Evolutionary conservation across 2,113 vertebrate species (phyloP).

Genomic region (Hystrix cristata): DNA sequence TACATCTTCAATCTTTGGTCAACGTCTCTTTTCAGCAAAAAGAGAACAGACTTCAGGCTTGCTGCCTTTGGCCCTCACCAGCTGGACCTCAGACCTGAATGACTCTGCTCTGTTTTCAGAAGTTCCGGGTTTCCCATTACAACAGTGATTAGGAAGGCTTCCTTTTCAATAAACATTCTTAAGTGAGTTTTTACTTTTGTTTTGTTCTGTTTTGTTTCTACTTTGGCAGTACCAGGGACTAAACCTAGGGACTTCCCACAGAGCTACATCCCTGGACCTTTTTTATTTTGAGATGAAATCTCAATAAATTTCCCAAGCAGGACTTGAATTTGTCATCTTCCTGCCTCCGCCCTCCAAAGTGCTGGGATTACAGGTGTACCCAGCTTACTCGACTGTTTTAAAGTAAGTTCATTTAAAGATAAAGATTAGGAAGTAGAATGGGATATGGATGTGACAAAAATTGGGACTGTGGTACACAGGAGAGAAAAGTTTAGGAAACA

Average conservation of each 20-base stretch:
- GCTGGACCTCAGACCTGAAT: not conserved
- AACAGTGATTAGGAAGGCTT: not conserved
- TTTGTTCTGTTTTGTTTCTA: no score
- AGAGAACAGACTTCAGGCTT: not conserved
- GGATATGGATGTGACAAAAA: not conserved
- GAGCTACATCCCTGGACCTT: no score
- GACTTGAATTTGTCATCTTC: not conserved
- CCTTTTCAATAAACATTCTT: not conserved
- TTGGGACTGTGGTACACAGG: not conserved
- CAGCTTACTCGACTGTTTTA: not conserved
- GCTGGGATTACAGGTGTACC: not conserved
- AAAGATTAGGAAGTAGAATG: not conserved
- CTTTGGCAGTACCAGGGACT: no score
- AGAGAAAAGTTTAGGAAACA: not conserved
- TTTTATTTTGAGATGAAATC: no score
- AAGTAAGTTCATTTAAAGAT: not conserved
- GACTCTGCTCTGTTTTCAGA: not conserved
- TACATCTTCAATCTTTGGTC: not conserved
- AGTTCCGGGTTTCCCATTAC: not conserved
- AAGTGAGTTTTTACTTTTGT: not conserved
- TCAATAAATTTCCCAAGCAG: no score
- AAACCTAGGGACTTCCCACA: no score
- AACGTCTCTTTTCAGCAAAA: not conserved
- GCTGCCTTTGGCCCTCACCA: not conserved
- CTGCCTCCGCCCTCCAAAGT: not conserved